phyloP scores from a whole-genome alignment of 2,797 vertebrate species.

The Psittacula echo region DNA sequence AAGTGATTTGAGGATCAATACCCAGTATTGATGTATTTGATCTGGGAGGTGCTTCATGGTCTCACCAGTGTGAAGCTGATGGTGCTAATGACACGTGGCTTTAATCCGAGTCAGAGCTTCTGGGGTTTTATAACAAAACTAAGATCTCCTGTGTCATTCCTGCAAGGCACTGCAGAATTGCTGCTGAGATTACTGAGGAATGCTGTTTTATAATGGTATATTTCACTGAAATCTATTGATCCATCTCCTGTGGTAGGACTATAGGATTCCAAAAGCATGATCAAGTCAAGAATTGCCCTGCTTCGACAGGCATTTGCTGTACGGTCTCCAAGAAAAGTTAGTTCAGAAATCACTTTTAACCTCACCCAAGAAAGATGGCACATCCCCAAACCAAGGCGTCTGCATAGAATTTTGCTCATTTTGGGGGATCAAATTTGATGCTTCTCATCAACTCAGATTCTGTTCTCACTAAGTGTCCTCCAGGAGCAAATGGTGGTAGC shows the following conservation, averaged over 20 bases:
- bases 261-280: neutral
- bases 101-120: neutral
- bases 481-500: neutral
- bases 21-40: neutral
- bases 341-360: neutral
- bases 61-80: neutral
- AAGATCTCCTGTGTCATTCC: neutral
- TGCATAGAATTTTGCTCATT: neutral
- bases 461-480: neutral
- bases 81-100: neutral
- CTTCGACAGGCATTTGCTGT: neutral
- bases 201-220: fast-evolving
- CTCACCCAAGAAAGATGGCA: fast-evolving
- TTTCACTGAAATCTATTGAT: neutral
- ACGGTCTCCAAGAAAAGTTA: neutral
- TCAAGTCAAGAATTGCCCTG: neutral
- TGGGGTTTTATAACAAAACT: neutral
- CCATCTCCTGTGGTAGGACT: neutral
- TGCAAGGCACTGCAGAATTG: neutral
- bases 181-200: neutral
- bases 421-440: neutral
- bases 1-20: neutral
- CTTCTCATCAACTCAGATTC: neutral
- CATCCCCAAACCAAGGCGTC: neutral
- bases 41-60: neutral